Conservation (phyloP, 2,113 vertebrate species). For the Paradoxurus hermaphroditus region DNA sequence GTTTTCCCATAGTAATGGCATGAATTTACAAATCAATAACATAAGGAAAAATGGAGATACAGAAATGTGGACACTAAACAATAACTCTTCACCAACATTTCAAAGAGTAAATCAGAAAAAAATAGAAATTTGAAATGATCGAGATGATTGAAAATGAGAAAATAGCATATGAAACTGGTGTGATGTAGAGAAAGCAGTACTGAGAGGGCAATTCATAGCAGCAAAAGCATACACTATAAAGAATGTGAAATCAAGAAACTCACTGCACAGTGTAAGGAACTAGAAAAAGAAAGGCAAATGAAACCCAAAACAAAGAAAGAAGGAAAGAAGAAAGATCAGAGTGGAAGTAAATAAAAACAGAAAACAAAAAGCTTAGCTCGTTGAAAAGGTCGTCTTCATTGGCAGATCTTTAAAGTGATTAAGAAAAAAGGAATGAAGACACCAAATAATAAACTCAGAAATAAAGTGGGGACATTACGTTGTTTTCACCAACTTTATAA, state of each 20-base stretch:
- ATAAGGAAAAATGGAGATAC: not conserved
- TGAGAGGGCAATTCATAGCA: not conserved
- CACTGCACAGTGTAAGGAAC: not conserved
- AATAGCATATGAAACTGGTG: not conserved
- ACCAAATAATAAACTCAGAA: not conserved
- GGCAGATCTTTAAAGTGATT: not conserved
- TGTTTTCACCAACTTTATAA: not conserved
- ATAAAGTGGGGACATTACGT: not conserved
- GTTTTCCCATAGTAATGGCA: not conserved
- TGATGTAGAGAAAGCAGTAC: not conserved
- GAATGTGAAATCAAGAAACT: not conserved
- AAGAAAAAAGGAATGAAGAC: not conserved
- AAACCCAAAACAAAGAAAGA: not conserved
- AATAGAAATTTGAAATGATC: not conserved
- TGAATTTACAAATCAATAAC: not conserved
- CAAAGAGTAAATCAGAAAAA: not conserved
- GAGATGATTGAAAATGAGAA: not conserved
- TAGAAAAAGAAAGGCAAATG: not conserved
- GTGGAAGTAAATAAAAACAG: not conserved
- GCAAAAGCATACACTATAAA: not conserved
- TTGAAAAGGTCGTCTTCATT: not conserved
- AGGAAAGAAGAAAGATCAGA: not conserved
- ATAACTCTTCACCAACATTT: not conserved
- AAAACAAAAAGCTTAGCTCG: not conserved
- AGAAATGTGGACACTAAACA: not conserved